Conservation (phyloP, 2,113 vertebrate species). For the Romanogobio albipinnatus region DNA sequence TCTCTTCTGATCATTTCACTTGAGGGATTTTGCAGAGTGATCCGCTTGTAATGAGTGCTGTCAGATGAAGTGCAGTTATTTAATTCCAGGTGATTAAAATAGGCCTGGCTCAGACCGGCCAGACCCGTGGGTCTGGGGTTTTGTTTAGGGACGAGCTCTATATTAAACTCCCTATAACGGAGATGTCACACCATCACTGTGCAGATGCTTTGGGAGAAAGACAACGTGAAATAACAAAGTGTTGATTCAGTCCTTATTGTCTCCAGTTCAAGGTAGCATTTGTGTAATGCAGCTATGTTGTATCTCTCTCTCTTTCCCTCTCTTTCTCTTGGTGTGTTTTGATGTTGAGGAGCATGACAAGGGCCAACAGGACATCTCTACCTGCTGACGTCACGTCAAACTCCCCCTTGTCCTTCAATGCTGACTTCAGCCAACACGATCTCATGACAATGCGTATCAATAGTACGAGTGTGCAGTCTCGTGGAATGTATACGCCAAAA, state of each 20-base stretch:
- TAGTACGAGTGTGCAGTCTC: no score
- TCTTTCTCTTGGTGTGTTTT: slow-evolving; percentile 45
- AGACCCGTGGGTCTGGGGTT: slow-evolving; percentile 64
- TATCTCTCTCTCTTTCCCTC: background rate
- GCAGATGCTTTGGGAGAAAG: slow-evolving; percentile 71
- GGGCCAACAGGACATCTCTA: slow-evolving; percentile 60
- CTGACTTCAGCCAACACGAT: background rate
- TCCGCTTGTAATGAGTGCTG: slow-evolving; percentile 77
- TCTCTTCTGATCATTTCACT: slow-evolving; percentile 63
- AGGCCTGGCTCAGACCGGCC: slow-evolving; percentile 76
- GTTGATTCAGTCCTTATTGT: slow-evolving; percentile 67
- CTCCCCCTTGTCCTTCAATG: background rate
- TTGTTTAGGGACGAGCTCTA: slow-evolving; percentile 74
- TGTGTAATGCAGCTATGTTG: slow-evolving; percentile 10
- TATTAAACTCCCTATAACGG: slow-evolving; percentile 79
- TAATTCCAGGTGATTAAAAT: slow-evolving; percentile 84
- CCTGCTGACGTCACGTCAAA: slow-evolving; percentile 44
- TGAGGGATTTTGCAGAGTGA: slow-evolving; percentile 69
- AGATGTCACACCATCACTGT: slow-evolving; percentile 78
- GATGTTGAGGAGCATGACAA: background rate
- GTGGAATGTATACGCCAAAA: no score
- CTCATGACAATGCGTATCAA: no score
- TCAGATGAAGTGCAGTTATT: slow-evolving; percentile 79
- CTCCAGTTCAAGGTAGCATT: background rate
- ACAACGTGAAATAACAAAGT: slow-evolving; percentile 79